Base-by-base conservation (phyloP, 2,888 invertebrate genomes). In the Gonocerus acuteangulatus region DNA sequence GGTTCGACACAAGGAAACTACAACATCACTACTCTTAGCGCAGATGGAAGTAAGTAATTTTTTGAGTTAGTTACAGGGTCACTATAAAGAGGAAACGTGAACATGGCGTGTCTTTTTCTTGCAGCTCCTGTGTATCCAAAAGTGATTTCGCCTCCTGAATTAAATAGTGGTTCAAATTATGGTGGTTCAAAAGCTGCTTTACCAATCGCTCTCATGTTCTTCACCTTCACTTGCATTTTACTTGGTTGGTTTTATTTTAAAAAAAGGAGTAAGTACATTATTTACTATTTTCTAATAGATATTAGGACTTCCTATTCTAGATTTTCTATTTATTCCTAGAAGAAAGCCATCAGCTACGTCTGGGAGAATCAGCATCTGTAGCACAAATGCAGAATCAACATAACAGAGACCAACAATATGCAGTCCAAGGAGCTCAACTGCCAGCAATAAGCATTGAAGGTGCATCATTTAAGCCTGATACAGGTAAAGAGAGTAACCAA, bases 1-100 rank as follows among this genome's bases (percentile, higher is more conserved):
- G 92, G 92, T 0, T 86, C 87, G 65, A 88, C 88, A 1, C 81
- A 84, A 48, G 89, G 89, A 0, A 77, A 88, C 11, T 91, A 90
- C 72, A 89, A 90, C 76, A 88, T 90, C 72, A 88, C 89, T 23
- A 92, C 91, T 1, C 80, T 89, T 65, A 85, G 86, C 4, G 76
- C 85, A 15, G 83, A 83, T 70, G 88, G 87, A 73, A 83, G 89
- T 85, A 74, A 79, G 79, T 47, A 27, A n/a, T n/a, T 22, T 1
- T 22, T 34, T 58, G 32, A 34, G 23, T n/a, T 32, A 16, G n/a
- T n/a, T n/a, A n/a, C n/a, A 45, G 11, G 11, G 45, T 13, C 15
- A n/a, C n/a, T n/a, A n/a, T n/a, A n/a, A n/a, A n/a, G 9, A 36
- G 9, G 13, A 36, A 11, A 36, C 36, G n/a, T n/a, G n/a, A n/a